Evolutionary conservation across 2,888 invertebrate species (phyloP).

Genomic region (Cyclophora punctaria): DNA sequence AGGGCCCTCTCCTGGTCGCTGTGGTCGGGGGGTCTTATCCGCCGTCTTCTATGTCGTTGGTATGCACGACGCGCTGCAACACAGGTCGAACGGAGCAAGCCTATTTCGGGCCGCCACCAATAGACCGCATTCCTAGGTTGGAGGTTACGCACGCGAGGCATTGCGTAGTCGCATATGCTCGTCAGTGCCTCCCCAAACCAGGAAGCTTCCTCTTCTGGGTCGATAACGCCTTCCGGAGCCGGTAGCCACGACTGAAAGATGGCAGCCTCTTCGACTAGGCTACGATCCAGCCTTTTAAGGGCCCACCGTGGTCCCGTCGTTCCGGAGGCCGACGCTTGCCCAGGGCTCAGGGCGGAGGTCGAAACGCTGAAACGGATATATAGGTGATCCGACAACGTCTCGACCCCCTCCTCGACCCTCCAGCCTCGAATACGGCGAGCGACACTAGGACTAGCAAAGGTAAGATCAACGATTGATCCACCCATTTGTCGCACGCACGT

Average conservation of each 20-base stretch:
- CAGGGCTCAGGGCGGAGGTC: background rate
- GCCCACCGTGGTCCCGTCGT: slow-evolving; percentile 8
- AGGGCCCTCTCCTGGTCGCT: too few relatives aligned
- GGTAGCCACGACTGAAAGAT: slow-evolving; percentile 8
- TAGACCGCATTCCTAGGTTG: background rate
- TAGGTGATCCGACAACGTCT: slow-evolving; percentile 1
- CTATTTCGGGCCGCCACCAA: slow-evolving; percentile 2
- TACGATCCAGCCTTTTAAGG: slow-evolving; percentile 3
- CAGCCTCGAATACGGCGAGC: background rate
- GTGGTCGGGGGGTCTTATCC: too few relatives aligned
- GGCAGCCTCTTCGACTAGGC: slow-evolving; percentile 6
- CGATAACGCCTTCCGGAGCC: fast-evolving
- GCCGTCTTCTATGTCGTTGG: too few relatives aligned
- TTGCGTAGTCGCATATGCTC: background rate
- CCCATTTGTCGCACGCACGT: slow-evolving; percentile 2
- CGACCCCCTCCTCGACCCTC: background rate
- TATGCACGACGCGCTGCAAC: background rate
- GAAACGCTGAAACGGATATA: slow-evolving; percentile 2
- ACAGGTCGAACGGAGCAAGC: background rate
- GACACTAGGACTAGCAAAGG: slow-evolving; percentile 1
- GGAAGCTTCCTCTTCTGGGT: background rate
- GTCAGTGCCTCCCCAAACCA: background rate
- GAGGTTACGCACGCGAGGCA: background rate
- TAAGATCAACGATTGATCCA: slow-evolving; percentile 1
- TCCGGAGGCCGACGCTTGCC: background rate